Evolutionary conservation across 1,140 invertebrate species (phyloP), one percentile per base, ranked within the genome.

Genomic region (Steinernema khuongi): DNA sequence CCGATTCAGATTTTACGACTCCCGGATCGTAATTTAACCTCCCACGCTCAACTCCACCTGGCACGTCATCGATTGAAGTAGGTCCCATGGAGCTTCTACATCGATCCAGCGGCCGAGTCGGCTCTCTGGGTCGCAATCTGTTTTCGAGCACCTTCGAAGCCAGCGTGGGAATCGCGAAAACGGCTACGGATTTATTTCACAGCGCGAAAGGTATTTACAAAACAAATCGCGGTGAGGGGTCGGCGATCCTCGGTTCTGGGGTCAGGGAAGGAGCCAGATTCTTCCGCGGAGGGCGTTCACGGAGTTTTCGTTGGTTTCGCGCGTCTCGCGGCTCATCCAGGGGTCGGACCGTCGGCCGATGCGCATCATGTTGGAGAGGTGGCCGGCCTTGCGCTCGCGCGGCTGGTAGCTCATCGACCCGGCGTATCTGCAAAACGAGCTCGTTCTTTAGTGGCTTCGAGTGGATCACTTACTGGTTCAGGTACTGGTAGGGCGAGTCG

Each of bases 281-380:
- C 22, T 60, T 14, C 50, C 50, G 22, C 50, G 50, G 50, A 60
- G 50, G 11, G 50, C 11, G 50, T 60, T 60, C 7, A 26, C 50
- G 50, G 14, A n/a, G 50, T 60, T 60, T 4, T 60, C 50, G 19
- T 11, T 26, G 7, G 50, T 17, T 60, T 60, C 50, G 50, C 50
- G 50, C 11, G 50, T 60, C 26, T 60, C 50, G 50, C 50, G 50
- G 19, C 22, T 60, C 50, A 60, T 60, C 50, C 7, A 22, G 4
- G 50, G 50, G 50, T 60, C 50, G 4, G 50, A 60, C 14, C 50
- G 50, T 14, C 36, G 36, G 7, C 50, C 50, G 50, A 60, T 60
- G 50, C 50, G 50, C 50, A 60, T 60, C 50, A 60, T 60, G 50
- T 60, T 60, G 4, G 50, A 60, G 50, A 60, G 50, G 19, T 60